Evolutionary conservation across 1,140 invertebrate species (phyloP).

Genomic region (Apis laboriosa): DNA sequence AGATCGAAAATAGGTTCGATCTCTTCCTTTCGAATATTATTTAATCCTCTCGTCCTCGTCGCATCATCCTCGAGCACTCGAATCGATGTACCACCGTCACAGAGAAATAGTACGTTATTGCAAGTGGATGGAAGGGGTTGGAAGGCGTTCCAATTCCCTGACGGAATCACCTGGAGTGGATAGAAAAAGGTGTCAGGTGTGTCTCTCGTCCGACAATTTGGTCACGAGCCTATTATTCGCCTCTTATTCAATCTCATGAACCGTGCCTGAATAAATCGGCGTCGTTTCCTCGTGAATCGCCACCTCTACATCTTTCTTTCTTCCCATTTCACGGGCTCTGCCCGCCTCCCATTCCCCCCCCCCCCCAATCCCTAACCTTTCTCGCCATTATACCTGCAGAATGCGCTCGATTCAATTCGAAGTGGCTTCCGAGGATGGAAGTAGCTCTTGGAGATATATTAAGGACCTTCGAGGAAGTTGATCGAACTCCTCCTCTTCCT

Average conservation of each 20-base stretch:
- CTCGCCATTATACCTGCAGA: constrained; percentile 31
- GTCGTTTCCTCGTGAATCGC: constrained; percentile 59
- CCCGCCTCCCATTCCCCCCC: not conserved
- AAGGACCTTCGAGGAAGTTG: constrained; percentile 46
- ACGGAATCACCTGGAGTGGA: constrained; percentile 1
- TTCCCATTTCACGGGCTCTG: constrained; percentile 42
- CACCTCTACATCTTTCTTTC: constrained; percentile 54
- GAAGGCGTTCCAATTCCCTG: constrained; percentile 18
- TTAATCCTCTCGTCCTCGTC: too few species aligned
- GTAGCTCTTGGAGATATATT: constrained; percentile 55
- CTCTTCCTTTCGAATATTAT: not conserved
- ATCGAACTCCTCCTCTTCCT: constrained; percentile 17
- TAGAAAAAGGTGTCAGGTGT: constrained; percentile 47
- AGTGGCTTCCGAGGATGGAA: constrained; percentile 39
- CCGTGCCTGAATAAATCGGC: constrained; percentile 61
- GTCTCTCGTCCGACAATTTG: constrained; percentile 59
- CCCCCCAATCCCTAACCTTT: not conserved
- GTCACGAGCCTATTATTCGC: constrained; percentile 62
- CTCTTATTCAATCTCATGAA: constrained; percentile 61
- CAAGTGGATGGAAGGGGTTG: not conserved
- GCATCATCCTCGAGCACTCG: not conserved
- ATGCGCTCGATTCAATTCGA: constrained; percentile 62
- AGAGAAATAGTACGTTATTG: constrained; percentile 2
- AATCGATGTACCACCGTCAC: not conserved
- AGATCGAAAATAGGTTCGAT: not conserved